These are phyloP conservation scores for Eupithecia centaureata DNA, from an alignment of 2,888 invertebrate genomes.

Conservation along the genomic window DNA sequence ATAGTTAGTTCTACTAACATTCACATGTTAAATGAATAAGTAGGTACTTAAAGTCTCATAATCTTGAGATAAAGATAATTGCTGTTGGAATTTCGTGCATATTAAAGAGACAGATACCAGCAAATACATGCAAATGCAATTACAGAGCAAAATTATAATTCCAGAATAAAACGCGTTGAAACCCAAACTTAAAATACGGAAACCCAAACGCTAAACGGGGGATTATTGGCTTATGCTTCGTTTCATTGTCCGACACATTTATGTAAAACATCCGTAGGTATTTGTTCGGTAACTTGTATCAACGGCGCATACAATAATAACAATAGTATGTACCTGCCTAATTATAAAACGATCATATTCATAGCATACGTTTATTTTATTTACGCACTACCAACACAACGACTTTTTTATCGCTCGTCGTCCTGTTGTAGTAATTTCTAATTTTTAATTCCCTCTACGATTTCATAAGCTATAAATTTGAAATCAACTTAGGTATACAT, in stretches of 20 bases:
- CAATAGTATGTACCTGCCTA: background rate
- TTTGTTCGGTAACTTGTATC: no score
- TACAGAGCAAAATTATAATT: background rate
- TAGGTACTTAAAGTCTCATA: background rate
- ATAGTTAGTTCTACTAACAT: background rate
- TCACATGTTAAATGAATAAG: background rate
- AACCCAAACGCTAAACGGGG: slow-evolving; percentile 1
- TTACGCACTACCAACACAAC: background rate
- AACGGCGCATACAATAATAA: background rate
- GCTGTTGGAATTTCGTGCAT: slow-evolving; percentile 5
- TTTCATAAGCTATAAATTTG: no score
- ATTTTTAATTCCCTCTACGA: background rate
- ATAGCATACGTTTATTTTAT: background rate
- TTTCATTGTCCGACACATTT: slow-evolving; percentile 3
- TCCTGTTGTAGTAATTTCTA: background rate
- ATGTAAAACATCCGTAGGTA: background rate
- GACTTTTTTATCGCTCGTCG: background rate
- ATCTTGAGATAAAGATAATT: background rate
- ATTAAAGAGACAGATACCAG: background rate
- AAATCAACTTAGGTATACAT: no score
- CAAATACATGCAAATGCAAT: background rate
- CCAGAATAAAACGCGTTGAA: background rate
- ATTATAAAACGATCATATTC: background rate
- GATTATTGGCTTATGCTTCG: background rate
- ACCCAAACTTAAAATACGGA: background rate